Percentiles rank a stretch among this genome's conserved stretches.
Evolutionary conservation across 2,113 vertebrate genomes (phyloP).

Genomic region (Petroica traversi): DNA sequence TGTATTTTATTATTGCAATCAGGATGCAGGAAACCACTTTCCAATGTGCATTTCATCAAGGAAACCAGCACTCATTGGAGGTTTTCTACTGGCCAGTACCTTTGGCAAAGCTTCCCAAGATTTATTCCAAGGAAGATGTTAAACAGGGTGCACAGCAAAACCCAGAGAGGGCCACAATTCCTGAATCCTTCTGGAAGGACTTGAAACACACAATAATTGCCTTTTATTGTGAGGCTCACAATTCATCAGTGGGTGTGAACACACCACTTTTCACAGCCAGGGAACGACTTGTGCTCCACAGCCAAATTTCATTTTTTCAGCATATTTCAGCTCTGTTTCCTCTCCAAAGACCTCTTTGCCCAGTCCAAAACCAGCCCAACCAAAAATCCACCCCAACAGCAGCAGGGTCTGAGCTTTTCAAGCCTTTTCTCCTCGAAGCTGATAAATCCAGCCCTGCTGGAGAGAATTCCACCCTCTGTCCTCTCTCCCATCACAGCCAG

Average conservation of each 20-base stretch:
- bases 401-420: neutral
- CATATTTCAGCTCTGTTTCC: neutral
- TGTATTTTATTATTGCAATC: neutral
- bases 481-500: neutral
- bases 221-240: neutral
- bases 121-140: neutral
- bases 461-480: neutral
- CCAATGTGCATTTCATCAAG: neutral
- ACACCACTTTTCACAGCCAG: neutral
- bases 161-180: neutral
- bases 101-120: neutral
- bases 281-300: neutral
- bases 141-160: neutral
- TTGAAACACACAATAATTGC: neutral
- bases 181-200: neutral
- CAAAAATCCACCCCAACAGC: neutral
- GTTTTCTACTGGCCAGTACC: neutral
- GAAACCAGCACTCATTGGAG: neutral
- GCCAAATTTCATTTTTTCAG: neutral
- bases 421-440: neutral
- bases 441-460: accelerated
- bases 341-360: neutral
- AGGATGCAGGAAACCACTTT: neutral
- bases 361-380: neutral
- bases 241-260: neutral